Evolutionary conservation across 92 coral and sea anemone genomes (phyloP), one percentile per base, ranked within the genome.

Genomic region (Paragorgia papillata): DNA sequence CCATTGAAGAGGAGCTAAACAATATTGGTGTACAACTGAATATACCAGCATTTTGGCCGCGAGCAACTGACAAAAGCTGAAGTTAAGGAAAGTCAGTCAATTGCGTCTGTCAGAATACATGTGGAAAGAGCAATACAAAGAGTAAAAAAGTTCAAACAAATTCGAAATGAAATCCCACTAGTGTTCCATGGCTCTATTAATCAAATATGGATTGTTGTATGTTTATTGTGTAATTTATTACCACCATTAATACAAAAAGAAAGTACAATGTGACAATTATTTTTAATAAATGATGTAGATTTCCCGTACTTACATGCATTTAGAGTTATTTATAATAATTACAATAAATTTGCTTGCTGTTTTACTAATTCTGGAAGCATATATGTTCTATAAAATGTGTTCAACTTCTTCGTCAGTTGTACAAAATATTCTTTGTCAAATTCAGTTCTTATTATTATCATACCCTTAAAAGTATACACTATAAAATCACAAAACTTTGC

Each of bases 181-280:
- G 63, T 71, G 25, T 28, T 86, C 39, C 84, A 66, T 57, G 89
- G 89, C 29, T 75, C 86, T 22, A 69, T 86, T 22, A 86, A 86
- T 55, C 86, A 81, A 56, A 37, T 86, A 63, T 86, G 86, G 80
- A 86, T 84, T 60, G 89, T 85, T 28, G 59, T 43, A 13, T 70
- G 80, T 55, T 66, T 80, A n/a, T 61, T 80, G 40, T 56, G 77
- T 30, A 49, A 50, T 22, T 48, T 56, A 12, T 17, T 22, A 15
- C 25, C 19, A 35, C 48, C 73, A 35, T 37, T 66, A 2, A 66
- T 66, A n/a, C n/a, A n/a, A n/a, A n/a, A n/a, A n/a, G n/a, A n/a
- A n/a, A n/a, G n/a, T n/a, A n/a, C n/a, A n/a, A n/a, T n/a, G n/a
- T n/a, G n/a, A n/a, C n/a, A n/a, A n/a, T n/a, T n/a, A n/a, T n/a